Percentiles rank a stretch among this genome's conserved stretches.
Conservation (phyloP, 2,888 invertebrate species). For the Phyto melanocephala region DNA sequence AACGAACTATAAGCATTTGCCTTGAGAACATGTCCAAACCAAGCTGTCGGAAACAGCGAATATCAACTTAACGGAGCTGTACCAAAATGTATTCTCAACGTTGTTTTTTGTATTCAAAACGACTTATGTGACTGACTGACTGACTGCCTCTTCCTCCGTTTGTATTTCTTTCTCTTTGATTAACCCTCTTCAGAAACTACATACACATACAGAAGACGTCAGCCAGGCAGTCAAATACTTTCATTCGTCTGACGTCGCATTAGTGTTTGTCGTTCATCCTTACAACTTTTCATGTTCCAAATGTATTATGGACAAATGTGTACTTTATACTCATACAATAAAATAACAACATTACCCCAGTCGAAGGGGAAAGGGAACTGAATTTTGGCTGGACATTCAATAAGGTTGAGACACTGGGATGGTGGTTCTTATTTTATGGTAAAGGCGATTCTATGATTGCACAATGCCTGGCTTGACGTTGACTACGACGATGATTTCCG, state of each 20-base stretch:
- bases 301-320: not conserved
- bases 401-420: slow-evolving; percentile 27
- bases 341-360: slow-evolving; percentile 38
- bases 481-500: slow-evolving; percentile 73
- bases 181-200: slow-evolving; percentile 22
- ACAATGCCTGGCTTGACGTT: slow-evolving; percentile 38
- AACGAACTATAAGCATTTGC: slow-evolving; percentile 66
- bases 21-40: slow-evolving; percentile 72
- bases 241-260: slow-evolving; percentile 72
- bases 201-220: slow-evolving; percentile 23
- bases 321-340: slow-evolving; percentile 23
- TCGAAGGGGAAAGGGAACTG: slow-evolving; percentile 18
- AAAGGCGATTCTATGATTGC: slow-evolving; percentile 23
- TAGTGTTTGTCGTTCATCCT: slow-evolving; percentile 69
- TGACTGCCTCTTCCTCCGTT: not conserved
- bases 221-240: slow-evolving; percentile 43
- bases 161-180: no score
- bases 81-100: slow-evolving; percentile 65
- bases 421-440: slow-evolving; percentile 25
- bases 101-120: slow-evolving; percentile 63
- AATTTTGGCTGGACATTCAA: slow-evolving; percentile 37
- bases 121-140: slow-evolving; percentile 60
- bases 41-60: slow-evolving; percentile 73
- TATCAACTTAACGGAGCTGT: slow-evolving; percentile 69
- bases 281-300: slow-evolving; percentile 68